Conservation (phyloP, 1,140 invertebrate species). For the Dendroctonus valens region DNA sequence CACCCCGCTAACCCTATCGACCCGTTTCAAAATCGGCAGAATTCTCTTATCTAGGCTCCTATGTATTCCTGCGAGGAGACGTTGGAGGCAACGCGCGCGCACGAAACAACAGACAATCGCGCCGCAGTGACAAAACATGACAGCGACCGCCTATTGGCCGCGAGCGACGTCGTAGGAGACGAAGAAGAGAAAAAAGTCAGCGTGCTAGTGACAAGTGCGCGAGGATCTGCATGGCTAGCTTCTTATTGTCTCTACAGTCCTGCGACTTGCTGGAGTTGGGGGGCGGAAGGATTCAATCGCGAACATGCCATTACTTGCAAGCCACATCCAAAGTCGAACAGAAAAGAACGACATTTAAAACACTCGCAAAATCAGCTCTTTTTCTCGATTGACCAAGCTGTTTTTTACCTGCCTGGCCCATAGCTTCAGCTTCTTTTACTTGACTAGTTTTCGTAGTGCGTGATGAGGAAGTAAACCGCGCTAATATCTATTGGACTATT, state of each 20-base stretch:
- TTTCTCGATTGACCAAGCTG: too few relatives aligned
- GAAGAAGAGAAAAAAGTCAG: conserved; percentile 34
- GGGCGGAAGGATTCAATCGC: background rate
- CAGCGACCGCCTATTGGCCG: conserved; percentile 46
- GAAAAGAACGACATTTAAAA: too few relatives aligned
- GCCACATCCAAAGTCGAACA: too few relatives aligned
- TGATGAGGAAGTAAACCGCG: conserved; percentile 18
- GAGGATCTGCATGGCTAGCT: conserved; percentile 32
- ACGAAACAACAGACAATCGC: conserved; percentile 43
- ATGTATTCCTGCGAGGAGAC: conserved; percentile 30
- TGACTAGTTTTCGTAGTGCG: conserved; percentile 12
- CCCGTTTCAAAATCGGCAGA: conserved; percentile 30
- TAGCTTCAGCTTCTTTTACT: background rate
- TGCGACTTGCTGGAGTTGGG: conserved; percentile 14
- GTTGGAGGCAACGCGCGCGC: conserved; percentile 26
- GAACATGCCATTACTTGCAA: too few relatives aligned
- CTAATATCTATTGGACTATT: conserved; percentile 1
- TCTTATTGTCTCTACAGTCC: conserved; percentile 39
- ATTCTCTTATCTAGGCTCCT: conserved; percentile 40
- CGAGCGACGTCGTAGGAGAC: conserved; percentile 35
- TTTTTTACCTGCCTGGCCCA: too few relatives aligned
- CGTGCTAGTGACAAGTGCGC: conserved; percentile 29
- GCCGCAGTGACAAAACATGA: conserved; percentile 50
- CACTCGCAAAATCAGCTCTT: too few relatives aligned
- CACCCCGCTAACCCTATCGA: conserved; percentile 41